Percentiles rank a stretch among this genome's conserved stretches.
These are phyloP conservation scores for Galbula dea DNA, from an alignment of 2,113 vertebrate species.

Conservation along the genomic window DNA sequence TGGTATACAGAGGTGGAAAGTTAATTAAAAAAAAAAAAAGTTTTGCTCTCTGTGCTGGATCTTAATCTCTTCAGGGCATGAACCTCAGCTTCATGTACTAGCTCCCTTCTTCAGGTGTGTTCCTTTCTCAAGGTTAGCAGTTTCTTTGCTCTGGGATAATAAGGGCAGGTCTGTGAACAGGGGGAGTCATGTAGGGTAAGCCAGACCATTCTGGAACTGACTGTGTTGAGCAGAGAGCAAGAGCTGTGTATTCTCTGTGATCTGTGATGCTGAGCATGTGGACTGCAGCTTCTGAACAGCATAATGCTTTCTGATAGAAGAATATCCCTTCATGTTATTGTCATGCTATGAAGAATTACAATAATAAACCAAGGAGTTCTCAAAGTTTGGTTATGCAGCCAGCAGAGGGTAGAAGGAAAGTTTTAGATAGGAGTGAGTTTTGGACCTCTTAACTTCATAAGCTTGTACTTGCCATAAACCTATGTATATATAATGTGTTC, in stretches of 20 bases:
- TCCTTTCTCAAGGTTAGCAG: not conserved
- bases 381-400: not conserved
- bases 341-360: not conserved
- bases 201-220: not conserved
- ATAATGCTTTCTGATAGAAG: not conserved
- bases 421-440: not conserved
- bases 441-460: not conserved
- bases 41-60: not conserved
- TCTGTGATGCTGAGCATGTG: not conserved
- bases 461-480: not conserved
- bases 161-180: not conserved
- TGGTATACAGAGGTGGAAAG: not conserved
- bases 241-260: not conserved
- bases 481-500: not conserved
- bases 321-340: not conserved
- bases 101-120: not conserved
- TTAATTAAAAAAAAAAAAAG: not conserved
- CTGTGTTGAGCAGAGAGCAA: not conserved
- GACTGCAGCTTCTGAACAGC: not conserved
- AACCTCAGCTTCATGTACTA: not conserved
- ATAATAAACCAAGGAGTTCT: not conserved
- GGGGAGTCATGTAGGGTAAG: not conserved
- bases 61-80: not conserved
- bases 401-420: not conserved
- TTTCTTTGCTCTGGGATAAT: not conserved